Conservation (phyloP, 2,113 vertebrate genomes). For the Notiomystis cincta region DNA sequence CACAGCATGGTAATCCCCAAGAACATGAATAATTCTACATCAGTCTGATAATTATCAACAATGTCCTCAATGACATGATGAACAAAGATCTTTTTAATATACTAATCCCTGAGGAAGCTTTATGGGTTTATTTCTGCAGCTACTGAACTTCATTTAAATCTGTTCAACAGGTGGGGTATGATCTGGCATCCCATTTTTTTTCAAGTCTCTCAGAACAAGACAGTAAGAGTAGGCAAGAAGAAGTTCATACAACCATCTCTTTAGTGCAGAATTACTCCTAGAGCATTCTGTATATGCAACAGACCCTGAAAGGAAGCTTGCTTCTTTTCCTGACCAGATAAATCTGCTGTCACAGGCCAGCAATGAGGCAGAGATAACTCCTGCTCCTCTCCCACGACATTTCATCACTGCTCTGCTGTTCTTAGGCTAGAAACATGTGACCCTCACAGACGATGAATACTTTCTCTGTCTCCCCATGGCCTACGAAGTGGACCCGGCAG, state of each 20-base stretch:
- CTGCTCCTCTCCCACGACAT: neutral
- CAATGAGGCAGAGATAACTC: neutral
- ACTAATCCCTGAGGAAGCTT: neutral
- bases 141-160: neutral
- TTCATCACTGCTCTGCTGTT: neutral
- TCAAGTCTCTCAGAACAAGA: neutral
- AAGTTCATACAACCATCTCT: neutral
- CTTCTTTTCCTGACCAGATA: neutral
- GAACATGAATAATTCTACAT: neutral
- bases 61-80: neutral
- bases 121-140: neutral
- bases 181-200: neutral
- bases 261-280: neutral
- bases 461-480: neutral
- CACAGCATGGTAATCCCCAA: neutral
- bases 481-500: fast-evolving
- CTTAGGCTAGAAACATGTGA: neutral
- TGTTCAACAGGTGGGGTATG: neutral
- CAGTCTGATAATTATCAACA: neutral
- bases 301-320: neutral
- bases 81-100: neutral
- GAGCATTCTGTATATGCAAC: neutral
- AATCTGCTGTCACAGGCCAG: neutral
- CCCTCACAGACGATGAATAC: neutral
- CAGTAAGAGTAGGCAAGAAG: neutral